Percentiles rank a stretch among this genome's conserved stretches.
Evolutionary conservation across 2,797 vertebrate genomes (phyloP).

Genomic region (Argyrosomus regius): DNA sequence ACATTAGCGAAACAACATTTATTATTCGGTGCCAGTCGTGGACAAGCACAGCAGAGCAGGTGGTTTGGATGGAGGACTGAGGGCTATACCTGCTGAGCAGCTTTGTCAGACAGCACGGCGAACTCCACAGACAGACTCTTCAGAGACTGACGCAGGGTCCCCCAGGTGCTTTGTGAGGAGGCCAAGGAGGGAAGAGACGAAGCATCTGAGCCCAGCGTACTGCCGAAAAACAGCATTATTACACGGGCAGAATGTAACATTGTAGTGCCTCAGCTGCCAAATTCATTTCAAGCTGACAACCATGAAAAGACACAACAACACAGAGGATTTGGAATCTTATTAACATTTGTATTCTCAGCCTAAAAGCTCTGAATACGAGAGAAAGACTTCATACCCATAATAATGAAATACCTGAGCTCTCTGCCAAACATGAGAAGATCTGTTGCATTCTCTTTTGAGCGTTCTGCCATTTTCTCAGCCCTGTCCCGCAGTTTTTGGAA

Average conservation of each 20-base stretch:
- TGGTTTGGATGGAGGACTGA: constrained; percentile 20
- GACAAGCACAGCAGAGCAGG: constrained; percentile 35
- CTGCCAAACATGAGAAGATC: constrained; percentile 96
- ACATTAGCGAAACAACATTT: constrained; percentile 54
- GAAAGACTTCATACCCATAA: constrained; percentile 17
- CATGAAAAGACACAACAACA: constrained; percentile 32
- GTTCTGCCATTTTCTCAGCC: constrained; percentile 91
- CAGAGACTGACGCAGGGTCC: constrained; percentile 91
- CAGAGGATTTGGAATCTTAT: constrained; percentile 33
- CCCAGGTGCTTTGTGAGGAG: constrained; percentile 90
- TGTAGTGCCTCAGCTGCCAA: constrained; percentile 42
- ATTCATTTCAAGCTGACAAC: constrained; percentile 49
- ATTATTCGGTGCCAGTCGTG: constrained; percentile 36
- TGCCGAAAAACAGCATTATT: constrained; percentile 65
- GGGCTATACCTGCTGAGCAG: constrained; percentile 91
- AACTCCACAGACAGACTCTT: constrained; percentile 96
- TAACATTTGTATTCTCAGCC: constrained; percentile 30
- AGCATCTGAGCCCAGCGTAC: constrained; percentile 92
- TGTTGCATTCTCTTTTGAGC: constrained; percentile 93
- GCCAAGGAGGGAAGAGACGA: constrained; percentile 91
- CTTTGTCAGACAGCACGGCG: constrained; percentile 93
- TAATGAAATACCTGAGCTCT: constrained; percentile 91
- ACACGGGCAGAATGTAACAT: constrained; percentile 34
- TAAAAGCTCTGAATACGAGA: constrained; percentile 13
- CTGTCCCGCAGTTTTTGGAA: constrained; percentile 95